phyloP scores from a whole-genome alignment of 2,113 vertebrate species.

The Leptosomus discolor region DNA sequence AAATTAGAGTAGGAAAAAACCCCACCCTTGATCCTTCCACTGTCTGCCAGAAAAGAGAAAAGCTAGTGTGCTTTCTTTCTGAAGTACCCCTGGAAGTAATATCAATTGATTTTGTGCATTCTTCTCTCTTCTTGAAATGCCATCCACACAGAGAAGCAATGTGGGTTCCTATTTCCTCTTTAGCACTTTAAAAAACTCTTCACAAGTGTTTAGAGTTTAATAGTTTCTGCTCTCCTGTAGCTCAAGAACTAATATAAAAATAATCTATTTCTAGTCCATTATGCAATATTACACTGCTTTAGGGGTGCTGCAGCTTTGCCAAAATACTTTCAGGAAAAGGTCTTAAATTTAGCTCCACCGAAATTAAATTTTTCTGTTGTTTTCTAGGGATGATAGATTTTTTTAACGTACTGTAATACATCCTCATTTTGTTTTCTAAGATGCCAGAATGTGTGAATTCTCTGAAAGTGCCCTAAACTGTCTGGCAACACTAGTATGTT shows the following conservation, averaged over 20 bases:
- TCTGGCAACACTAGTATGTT: not conserved
- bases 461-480: not conserved
- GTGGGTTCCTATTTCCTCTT: slow-evolving; percentile 24
- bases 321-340: not conserved
- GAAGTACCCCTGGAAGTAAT: not conserved
- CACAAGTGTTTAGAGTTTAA: not conserved
- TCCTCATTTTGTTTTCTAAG: not conserved
- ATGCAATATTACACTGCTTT: not conserved
- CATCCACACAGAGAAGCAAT: not conserved
- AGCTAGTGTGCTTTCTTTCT: not conserved
- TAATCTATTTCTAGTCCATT: not conserved
- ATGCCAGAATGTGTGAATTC: not conserved
- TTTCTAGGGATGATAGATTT: not conserved
- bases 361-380: not conserved
- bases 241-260: not conserved
- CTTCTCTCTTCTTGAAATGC: not conserved
- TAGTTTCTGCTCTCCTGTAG: not conserved
- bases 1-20: not conserved
- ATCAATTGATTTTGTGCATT: not conserved
- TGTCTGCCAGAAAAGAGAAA: not conserved
- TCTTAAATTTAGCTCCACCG: not conserved
- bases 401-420: not conserved
- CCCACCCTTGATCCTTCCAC: not conserved
- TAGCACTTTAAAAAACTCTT: not conserved
- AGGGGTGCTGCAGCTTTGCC: not conserved